Conservation (phyloP, 2,797 vertebrate species). For the Danio tinwini region DNA sequence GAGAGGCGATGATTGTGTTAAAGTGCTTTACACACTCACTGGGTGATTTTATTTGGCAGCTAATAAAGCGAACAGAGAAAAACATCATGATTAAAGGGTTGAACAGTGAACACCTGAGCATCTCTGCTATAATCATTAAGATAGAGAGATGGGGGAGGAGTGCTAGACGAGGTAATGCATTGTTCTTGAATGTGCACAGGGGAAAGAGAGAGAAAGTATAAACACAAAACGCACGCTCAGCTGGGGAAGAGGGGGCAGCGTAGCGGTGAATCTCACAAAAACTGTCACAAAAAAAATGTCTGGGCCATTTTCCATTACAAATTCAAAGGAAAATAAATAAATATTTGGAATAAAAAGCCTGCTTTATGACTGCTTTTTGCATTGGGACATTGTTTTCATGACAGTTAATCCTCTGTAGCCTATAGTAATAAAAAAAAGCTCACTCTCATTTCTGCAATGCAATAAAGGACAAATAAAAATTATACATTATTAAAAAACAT, state of each 20-base stretch:
- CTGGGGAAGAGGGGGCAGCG: not conserved
- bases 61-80: constrained; percentile 58
- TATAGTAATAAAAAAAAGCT: not conserved
- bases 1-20: constrained; percentile 48
- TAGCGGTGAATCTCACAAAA: not conserved
- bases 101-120: constrained; percentile 53
- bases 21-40: constrained; percentile 50
- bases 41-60: constrained; percentile 57
- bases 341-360: not conserved
- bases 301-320: not conserved
- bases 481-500: not conserved
- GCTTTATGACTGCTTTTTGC: not conserved
- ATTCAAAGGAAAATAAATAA: not conserved
- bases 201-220: constrained; percentile 1
- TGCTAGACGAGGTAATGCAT: constrained; percentile 27
- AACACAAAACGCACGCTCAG: not conserved
- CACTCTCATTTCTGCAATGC: not conserved
- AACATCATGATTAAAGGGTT: constrained; percentile 47
- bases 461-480: not conserved
- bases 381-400: not conserved
- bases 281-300: not conserved
- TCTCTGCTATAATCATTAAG: constrained; percentile 48
- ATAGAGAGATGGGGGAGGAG: constrained; percentile 38
- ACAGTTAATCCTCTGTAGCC: not conserved
- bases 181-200: constrained; percentile 22